A percentile compares a stretch with the other conserved stretches of the same genome.
Evolutionary conservation across 2,797 vertebrate genomes (phyloP).

Genomic region (Sylvilagus floridanus): DNA sequence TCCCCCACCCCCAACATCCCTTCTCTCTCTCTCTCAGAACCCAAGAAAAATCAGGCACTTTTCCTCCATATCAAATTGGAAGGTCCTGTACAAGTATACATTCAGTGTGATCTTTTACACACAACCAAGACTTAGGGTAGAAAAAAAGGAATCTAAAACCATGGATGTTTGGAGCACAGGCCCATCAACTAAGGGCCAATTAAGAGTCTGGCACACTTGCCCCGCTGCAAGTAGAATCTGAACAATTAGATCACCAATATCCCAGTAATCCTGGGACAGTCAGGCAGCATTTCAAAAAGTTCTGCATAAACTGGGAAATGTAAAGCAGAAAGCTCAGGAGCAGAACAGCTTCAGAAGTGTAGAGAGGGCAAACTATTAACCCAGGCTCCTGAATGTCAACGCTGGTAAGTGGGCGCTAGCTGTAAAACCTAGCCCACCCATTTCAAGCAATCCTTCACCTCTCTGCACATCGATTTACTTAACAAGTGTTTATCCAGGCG

Average conservation of each 20-base stretch:
- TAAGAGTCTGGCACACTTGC: background rate
- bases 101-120: background rate
- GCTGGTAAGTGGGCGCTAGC: background rate
- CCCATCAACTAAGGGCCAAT: background rate
- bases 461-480: background rate
- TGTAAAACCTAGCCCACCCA: background rate
- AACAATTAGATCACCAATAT: background rate
- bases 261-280: background rate
- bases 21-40: background rate
- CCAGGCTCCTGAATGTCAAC: accelerated
- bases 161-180: background rate
- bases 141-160: background rate
- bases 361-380: background rate
- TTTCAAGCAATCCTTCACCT: background rate
- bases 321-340: background rate
- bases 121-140: background rate
- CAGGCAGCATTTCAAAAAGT: background rate
- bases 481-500: background rate
- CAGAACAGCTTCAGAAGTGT: background rate
- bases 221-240: background rate
- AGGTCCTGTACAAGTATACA: background rate
- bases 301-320: background rate
- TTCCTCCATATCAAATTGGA: background rate
- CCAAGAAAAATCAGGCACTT: background rate
- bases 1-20: no score